Conservation (phyloP, 64 coral and sea anemone species). For the Montipora efflorescens region DNA sequence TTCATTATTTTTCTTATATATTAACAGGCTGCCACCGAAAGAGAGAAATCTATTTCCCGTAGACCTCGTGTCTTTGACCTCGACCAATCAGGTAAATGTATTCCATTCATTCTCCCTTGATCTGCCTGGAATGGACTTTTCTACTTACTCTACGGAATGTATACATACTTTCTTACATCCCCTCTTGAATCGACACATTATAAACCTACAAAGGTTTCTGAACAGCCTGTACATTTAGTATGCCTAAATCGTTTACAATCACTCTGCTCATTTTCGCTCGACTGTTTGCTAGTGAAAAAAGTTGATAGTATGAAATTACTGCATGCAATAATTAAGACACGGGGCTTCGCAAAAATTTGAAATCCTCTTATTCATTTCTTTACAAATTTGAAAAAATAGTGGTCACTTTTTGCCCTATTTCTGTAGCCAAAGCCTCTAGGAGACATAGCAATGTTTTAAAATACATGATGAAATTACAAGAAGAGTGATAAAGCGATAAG, state of each 20-base stretch:
- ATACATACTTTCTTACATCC: neutral
- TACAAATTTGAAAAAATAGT: neutral
- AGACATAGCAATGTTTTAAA: neutral
- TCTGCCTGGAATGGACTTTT: neutral
- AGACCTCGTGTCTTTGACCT: neutral
- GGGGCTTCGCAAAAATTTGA: too few relatives aligned
- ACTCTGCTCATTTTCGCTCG: neutral
- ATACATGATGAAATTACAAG: neutral
- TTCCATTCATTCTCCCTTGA: neutral
- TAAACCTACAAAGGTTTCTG: neutral
- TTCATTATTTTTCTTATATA: neutral
- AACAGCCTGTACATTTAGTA: too few relatives aligned
- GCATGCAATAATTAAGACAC: neutral
- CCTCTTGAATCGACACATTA: neutral
- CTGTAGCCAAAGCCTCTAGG: neutral
- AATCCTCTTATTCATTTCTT: too few relatives aligned
- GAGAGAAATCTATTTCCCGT: neutral
- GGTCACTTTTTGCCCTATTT: neutral
- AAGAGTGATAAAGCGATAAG: neutral
- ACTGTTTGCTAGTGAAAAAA: neutral
- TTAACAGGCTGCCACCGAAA: slow-evolving; percentile 2
- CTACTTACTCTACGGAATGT: neutral
- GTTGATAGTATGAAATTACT: neutral
- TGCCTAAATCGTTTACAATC: neutral
- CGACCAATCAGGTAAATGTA: slow-evolving; percentile 16